Percentiles rank a stretch among this genome's conserved stretches.
Evolutionary conservation across 64 coral and sea anemone genomes (phyloP).

Genomic region (Montipora efflorescens): DNA sequence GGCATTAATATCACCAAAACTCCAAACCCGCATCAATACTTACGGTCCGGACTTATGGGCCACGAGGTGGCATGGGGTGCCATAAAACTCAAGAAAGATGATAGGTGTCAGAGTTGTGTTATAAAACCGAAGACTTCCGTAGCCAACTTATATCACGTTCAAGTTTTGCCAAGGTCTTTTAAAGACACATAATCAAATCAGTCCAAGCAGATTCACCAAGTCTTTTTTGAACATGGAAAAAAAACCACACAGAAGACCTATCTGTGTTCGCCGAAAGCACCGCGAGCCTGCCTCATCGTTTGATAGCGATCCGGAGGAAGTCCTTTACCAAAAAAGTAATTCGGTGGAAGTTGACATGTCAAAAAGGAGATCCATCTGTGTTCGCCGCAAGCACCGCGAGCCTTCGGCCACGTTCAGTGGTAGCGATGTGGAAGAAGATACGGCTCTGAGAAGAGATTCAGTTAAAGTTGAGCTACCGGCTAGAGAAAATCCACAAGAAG

Average conservation of each 20-base stretch:
- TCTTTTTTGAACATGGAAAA: background rate
- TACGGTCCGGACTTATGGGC: background rate
- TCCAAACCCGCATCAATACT: background rate
- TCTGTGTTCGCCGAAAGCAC: conserved; percentile 6
- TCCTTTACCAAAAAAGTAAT: background rate
- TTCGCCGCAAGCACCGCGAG: background rate
- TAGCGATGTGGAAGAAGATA: background rate
- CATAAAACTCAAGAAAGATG: background rate
- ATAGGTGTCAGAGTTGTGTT: background rate
- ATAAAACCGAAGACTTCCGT: background rate
- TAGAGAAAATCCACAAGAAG: background rate
- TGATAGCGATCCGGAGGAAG: background rate
- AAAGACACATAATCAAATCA: background rate
- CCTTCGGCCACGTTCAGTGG: too few species aligned
- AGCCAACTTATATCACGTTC: background rate
- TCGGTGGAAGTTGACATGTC: background rate
- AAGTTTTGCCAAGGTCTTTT: background rate
- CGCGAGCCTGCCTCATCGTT: too few species aligned
- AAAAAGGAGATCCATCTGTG: background rate
- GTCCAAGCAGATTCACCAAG: background rate
- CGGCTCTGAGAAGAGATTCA: conserved; percentile 24
- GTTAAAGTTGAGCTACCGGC: background rate
- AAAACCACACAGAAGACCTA: conserved; percentile 3
- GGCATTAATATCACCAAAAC: background rate
- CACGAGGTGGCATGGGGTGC: background rate